phyloP scores from a whole-genome alignment of 1,140 invertebrate genomes.

The Bombus breviceps region DNA sequence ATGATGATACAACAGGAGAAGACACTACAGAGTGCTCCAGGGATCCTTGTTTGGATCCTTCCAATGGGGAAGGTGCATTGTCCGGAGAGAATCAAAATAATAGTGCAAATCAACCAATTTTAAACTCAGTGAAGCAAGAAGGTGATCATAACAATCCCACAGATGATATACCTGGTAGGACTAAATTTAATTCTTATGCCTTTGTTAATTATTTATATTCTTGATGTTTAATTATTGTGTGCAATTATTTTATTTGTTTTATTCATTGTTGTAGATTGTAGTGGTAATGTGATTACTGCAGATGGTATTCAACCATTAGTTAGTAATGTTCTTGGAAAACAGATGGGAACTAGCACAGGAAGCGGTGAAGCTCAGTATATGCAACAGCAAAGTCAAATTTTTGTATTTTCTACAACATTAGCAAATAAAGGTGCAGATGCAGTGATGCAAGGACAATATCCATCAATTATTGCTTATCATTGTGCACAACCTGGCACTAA shows the following conservation, averaged over 20 bases:
- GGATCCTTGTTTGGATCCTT: constrained; percentile 71
- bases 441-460: constrained; percentile 93
- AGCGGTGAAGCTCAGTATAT: constrained; percentile 88
- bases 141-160: constrained; percentile 70
- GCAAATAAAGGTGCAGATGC: constrained; percentile 97
- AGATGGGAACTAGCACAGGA: constrained; percentile 89
- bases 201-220: neutral
- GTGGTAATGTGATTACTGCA: constrained; percentile 76
- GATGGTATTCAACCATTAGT: constrained; percentile 88
- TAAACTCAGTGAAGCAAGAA: constrained; percentile 79
- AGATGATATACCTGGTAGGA: constrained; percentile 67
- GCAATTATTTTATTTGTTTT: neutral
- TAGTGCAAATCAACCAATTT: constrained; percentile 68
- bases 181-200: neutral
- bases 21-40: constrained; percentile 75
- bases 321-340: constrained; percentile 91
- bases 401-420: constrained; percentile 97
- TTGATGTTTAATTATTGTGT: neutral
- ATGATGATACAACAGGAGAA: constrained; percentile 75
- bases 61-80: constrained; percentile 71
- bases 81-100: constrained; percentile 73
- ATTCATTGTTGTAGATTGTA: constrained; percentile 69
- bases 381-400: constrained; percentile 99
- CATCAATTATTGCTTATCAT: constrained; percentile 97
- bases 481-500: constrained; percentile 97